phyloP scores from a whole-genome alignment of 2,797 vertebrate species.

The Melanogrammus aeglefinus region DNA sequence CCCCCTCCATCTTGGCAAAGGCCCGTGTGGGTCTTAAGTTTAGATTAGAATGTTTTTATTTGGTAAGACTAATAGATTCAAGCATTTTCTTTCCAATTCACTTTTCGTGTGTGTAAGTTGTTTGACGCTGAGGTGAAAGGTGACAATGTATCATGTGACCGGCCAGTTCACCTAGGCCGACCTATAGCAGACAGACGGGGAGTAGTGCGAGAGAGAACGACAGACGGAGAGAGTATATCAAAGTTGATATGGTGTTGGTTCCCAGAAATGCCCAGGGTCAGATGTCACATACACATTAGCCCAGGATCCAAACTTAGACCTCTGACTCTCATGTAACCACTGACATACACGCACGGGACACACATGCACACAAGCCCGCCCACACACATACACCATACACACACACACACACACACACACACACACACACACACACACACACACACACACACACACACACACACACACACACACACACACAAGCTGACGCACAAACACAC shows the following conservation, averaged over 20 bases:
- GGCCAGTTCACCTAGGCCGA: too few relatives aligned
- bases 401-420: slow-evolving; percentile 24
- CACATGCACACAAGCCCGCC: not conserved
- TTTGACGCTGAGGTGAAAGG: too few relatives aligned
- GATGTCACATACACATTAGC: slow-evolving; percentile 65
- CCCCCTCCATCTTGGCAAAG: too few relatives aligned
- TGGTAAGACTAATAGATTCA: too few relatives aligned
- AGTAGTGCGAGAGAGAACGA: not conserved
- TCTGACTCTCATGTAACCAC: not conserved
- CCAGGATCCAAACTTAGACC: slow-evolving; percentile 63
- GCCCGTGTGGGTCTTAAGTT: too few relatives aligned
- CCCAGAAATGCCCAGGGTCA: slow-evolving; percentile 67
- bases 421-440: slow-evolving; percentile 13
- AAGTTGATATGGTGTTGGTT: slow-evolving; percentile 63
- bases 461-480: not conserved
- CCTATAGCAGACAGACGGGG: not conserved
- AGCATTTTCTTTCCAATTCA: too few relatives aligned
- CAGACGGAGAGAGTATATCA: slow-evolving; percentile 49
- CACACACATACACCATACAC: slow-evolving; percentile 18
- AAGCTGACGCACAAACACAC: slow-evolving; percentile 20
- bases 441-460: slow-evolving; percentile 18
- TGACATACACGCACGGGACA: too few relatives aligned
- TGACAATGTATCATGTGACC: too few relatives aligned
- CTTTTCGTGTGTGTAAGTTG: too few relatives aligned
- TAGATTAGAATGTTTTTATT: too few relatives aligned